These are phyloP conservation scores for Etia nguti DNA, from an alignment of 2,113 vertebrate genomes.

Conservation along the genomic window DNA sequence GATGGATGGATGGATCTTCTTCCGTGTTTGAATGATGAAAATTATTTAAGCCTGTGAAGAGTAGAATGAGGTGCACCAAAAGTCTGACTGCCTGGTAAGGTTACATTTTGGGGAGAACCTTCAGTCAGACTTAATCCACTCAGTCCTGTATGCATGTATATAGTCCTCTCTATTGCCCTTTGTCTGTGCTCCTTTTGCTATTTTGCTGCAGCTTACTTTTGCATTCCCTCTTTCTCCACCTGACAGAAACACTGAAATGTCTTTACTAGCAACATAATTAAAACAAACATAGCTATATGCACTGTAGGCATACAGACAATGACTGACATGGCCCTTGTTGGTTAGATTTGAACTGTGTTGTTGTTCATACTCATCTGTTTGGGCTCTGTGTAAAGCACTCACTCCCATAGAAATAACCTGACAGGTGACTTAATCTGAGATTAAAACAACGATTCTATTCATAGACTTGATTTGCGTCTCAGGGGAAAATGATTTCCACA, in stretches of 20 bases:
- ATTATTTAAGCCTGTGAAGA: background rate
- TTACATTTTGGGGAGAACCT: background rate
- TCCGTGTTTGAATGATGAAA: background rate
- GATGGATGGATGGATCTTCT: background rate
- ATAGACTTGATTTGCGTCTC: background rate
- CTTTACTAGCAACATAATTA: background rate
- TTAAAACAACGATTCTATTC: slow-evolving; percentile 27
- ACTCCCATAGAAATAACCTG: background rate
- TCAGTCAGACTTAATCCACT: background rate
- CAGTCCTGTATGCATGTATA: background rate
- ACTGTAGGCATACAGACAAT: background rate
- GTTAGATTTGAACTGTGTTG: background rate
- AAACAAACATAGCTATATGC: background rate
- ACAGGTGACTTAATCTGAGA: slow-evolving; percentile 6
- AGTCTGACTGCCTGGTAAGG: background rate
- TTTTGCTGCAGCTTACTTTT: background rate
- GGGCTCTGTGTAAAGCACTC: background rate
- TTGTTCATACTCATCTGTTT: background rate
- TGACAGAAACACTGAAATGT: background rate
- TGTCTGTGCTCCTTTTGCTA: background rate
- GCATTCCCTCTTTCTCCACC: background rate
- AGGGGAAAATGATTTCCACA: background rate
- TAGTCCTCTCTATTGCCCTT: background rate
- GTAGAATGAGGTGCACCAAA: too few species aligned
- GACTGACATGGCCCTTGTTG: background rate